Evolutionary conservation across 1,140 invertebrate species (phyloP), one percentile per base, ranked within the genome.

Genomic region (Portunus trituberculatus): DNA sequence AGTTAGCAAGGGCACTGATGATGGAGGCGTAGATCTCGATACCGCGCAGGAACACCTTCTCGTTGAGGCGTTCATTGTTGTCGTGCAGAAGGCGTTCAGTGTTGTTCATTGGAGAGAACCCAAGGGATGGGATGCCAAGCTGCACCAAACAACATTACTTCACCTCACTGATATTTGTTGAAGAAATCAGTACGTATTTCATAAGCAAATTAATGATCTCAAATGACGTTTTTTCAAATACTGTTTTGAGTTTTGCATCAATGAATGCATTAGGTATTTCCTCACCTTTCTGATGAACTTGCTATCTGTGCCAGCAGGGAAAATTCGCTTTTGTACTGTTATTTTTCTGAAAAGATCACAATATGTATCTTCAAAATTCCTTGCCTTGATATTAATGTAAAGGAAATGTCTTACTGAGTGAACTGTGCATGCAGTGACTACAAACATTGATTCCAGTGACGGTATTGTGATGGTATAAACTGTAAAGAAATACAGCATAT

Each of bases 31-130:
- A 99, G 90, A 98, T 98, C 8, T 98, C 96, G 48, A 99, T 98
- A 10, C 98, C 98, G 59, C 97, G 96, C 0, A 98, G 96, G 97
- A 98, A 99, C 0, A 97, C 97, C 20, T 97, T 97, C 46, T 98
- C 98, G 95, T 97, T 97, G 4, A 99, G 97, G 96, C 97, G 98
- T 96, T 99, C 98, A 96, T 99, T 98, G 96, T 98, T 98, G 96
- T 98, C 98, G 96, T 99, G 98, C 7, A 98, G 97, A 0, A 98
- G 97, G 0, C 98, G 97, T 0, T 97, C 98, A 0, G 98, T 98
- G 96, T 98, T 97, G 92, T 98, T 98, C 97, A 98, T 98, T 0
- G 98, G 98, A 0, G 98, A 98, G 96, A 99, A 98, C 46, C 98
- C 98, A 87, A 99, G 97, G 0, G 98, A 98, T 4, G 98, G 98